A percentile compares a stretch with the other conserved stretches of the same genome.
Evolutionary conservation across 2,797 vertebrate species (phyloP).

Genomic region (Urocyon cinereoargenteus): DNA sequence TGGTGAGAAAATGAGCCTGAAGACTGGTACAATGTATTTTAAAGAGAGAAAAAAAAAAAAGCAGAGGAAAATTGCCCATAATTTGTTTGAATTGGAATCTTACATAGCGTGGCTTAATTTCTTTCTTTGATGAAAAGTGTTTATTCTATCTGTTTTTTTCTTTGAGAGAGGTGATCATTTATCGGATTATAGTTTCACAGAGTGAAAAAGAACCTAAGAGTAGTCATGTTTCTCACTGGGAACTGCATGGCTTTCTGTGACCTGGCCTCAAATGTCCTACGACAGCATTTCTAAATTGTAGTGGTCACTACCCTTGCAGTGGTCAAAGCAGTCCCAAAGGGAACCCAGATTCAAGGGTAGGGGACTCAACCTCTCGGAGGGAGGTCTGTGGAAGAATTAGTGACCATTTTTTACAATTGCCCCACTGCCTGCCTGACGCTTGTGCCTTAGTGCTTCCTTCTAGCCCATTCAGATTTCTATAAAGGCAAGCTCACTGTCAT

Average conservation of each 20-base stretch:
- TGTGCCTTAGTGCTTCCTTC: conserved; percentile 10
- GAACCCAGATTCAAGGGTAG: not conserved
- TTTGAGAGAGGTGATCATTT: conserved; percentile 49
- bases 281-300: not conserved
- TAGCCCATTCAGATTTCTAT: not conserved
- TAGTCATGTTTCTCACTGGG: conserved; percentile 37
- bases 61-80: conserved; percentile 39
- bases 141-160: conserved; percentile 61
- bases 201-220: conserved; percentile 28
- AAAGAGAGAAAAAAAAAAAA: not conserved
- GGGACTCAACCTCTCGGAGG: not conserved
- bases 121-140: conserved; percentile 59
- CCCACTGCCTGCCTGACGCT: not conserved
- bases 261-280: not conserved
- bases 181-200: conserved; percentile 9
- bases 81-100: conserved; percentile 69
- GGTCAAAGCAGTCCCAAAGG: not conserved
- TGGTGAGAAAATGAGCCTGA: conserved; percentile 55
- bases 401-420: not conserved
- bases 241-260: not conserved
- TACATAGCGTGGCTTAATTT: conserved; percentile 50
- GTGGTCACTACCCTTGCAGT: not conserved
- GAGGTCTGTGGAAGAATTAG: not conserved
- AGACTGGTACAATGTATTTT: conserved; percentile 20
- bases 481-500: not conserved